phyloP scores from a whole-genome alignment of 64 coral and sea anemone species.

The Dendronephthya gigantea region DNA sequence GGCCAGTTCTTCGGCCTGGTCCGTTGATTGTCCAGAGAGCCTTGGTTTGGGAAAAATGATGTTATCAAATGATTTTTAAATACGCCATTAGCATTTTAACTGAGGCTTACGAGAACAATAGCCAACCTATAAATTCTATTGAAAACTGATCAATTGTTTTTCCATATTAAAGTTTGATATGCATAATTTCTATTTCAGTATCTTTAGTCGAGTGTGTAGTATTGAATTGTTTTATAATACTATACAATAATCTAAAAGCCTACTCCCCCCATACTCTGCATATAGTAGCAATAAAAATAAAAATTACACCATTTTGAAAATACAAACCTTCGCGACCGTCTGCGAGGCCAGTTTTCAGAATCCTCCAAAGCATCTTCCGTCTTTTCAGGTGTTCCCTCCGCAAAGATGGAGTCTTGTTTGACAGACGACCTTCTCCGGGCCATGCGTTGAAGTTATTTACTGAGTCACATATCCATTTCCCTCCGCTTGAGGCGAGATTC shows the following conservation, averaged over 20 bases:
- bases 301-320: background rate
- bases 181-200: too few species aligned
- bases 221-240: too few species aligned
- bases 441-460: background rate
- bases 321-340: background rate
- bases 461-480: background rate
- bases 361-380: background rate
- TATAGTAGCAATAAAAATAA: background rate
- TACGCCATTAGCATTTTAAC: background rate
- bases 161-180: too few species aligned
- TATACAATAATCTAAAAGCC: background rate
- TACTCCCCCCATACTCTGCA: too few species aligned
- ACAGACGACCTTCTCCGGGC: background rate
- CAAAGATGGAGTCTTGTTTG: background rate
- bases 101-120: too few species aligned
- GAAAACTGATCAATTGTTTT: too few species aligned
- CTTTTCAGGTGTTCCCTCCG: background rate
- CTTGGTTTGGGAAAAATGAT: background rate
- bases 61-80: background rate
- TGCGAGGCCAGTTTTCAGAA: background rate
- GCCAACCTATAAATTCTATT: too few species aligned
- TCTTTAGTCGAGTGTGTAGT: too few species aligned
- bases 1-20: background rate
- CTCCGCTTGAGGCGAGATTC: background rate
- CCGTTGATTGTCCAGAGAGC: background rate